phyloP scores from a whole-genome alignment of 2,113 vertebrate genomes.

The Zeus faber region DNA sequence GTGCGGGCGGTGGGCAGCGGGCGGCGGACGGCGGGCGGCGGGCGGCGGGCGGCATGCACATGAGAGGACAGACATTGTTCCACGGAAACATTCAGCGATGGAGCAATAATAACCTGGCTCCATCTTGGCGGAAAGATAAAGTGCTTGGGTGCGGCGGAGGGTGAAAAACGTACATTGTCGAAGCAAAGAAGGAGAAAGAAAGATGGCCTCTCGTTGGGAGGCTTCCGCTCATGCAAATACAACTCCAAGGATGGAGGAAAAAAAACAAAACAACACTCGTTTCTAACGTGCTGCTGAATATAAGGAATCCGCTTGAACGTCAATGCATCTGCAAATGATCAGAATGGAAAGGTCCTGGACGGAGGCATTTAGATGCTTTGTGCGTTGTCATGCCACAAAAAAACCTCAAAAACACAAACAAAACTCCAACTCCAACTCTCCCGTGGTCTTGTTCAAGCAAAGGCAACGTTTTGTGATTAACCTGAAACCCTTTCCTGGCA shows the following conservation, averaged over 20 bases:
- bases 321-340: too few species aligned
- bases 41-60: constrained; percentile 22
- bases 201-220: constrained; percentile 1
- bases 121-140: constrained; percentile 23
- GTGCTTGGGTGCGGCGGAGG: constrained; percentile 12
- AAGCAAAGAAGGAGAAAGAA: constrained; percentile 11
- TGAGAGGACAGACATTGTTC: constrained; percentile 27
- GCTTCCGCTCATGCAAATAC: too few species aligned
- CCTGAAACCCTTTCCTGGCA: constrained; percentile 11
- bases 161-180: constrained; percentile 14
- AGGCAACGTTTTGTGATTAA: constrained; percentile 17
- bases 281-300: too few species aligned
- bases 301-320: too few species aligned
- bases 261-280: too few species aligned
- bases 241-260: too few species aligned
- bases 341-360: too few species aligned
- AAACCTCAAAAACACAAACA: constrained; percentile 10
- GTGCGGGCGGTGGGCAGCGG: too few species aligned
- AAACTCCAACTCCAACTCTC: background rate
- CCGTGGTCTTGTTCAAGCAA: constrained; percentile 13
- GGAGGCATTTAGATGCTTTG: background rate
- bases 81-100: constrained; percentile 13
- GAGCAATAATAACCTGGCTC: constrained; percentile 17
- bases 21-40: too few species aligned
- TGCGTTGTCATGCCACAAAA: background rate